Evolutionary conservation across 2,797 vertebrate genomes (phyloP), one percentile per base, ranked within the genome.

Genomic region (Pterois miles): DNA sequence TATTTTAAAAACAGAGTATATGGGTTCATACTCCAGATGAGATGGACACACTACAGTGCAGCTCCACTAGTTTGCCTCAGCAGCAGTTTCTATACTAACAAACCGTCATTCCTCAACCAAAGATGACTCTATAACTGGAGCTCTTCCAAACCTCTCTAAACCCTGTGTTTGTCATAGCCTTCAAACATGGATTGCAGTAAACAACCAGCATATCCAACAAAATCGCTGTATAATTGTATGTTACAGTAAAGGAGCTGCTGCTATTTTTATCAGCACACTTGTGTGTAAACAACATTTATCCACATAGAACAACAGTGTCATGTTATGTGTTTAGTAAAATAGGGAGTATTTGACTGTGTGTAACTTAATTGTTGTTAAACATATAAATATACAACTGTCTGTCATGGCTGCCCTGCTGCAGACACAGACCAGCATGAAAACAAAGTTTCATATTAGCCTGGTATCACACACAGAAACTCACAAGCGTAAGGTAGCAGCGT

Each of bases 271-370:
- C 76, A 62, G 69, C 8, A 12, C 52, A 43, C 74, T 74, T 20
- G 65, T 82, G 54, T 62, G 85, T 85, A 91, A 90, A 89, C 86
- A 81, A 33, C 86, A 71, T 89, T 90, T 86, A 87, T 82, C 69
- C 52, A 48, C 40, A 29, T 6, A 53, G 69, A 52, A 50, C 53
- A 66, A 53, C 56, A 11, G 31, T 48, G 69, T 59, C 33, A 31
- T 40, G 71, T 53, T 71, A 31, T 10, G 18, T 40, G 50, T 65
- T 70, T 14, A 5, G 31, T 81, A 65, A 86, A 82, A 75, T 65
- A 72, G 3, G 2, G 77, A 63, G 48, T 57, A 4, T 79, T 20
- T 20, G 36, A 16, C 46, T 31, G 16, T 65, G 50, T 20, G 36
- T 52, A 27, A 57, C 74, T 54, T 46, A 20, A 75, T 75, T 64